A percentile compares a stretch with the other conserved stretches of the same genome.
Conservation (phyloP, 2,888 invertebrate genomes). For the Mallateleia sp. region DNA sequence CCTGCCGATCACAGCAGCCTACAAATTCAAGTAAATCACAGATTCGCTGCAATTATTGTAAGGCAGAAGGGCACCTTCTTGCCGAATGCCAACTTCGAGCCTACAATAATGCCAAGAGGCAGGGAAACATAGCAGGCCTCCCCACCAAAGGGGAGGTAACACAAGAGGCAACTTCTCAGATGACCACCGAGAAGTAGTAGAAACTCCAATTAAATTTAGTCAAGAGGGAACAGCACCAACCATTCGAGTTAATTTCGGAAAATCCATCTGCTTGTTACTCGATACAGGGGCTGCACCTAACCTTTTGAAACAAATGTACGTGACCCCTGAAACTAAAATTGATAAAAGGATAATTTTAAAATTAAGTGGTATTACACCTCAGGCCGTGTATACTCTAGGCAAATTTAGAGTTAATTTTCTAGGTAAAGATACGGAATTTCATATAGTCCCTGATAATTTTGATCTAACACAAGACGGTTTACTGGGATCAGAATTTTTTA, state of each 20-base stretch:
- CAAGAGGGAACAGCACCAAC: background rate
- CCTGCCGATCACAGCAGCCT: no score
- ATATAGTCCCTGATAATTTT: background rate
- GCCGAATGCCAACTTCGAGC: slow-evolving; percentile 7
- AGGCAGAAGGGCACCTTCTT: background rate
- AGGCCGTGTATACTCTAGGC: background rate
- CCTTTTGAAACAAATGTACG: background rate
- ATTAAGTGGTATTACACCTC: background rate
- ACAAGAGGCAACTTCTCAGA: background rate
- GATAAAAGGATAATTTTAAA: background rate
- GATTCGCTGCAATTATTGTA: slow-evolving; percentile 29
- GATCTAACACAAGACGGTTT: background rate
- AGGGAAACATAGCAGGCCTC: slow-evolving; percentile 25
- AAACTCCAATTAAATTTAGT: slow-evolving; percentile 24
- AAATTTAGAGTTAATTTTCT: background rate
- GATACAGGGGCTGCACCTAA: background rate
- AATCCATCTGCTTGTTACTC: background rate
- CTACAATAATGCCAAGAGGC: slow-evolving; percentile 10
- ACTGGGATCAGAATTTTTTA: background rate
- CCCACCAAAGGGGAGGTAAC: slow-evolving; percentile 20
- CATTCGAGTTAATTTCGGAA: background rate
- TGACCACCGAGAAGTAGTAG: background rate
- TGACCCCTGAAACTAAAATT: background rate
- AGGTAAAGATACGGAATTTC: background rate
- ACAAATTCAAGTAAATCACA: no score